These are phyloP conservation scores for Turritopsis dohrnii DNA, from an alignment of 30 jellyfish, hydroid and myxozoan genomes.

Conservation along the genomic window DNA sequence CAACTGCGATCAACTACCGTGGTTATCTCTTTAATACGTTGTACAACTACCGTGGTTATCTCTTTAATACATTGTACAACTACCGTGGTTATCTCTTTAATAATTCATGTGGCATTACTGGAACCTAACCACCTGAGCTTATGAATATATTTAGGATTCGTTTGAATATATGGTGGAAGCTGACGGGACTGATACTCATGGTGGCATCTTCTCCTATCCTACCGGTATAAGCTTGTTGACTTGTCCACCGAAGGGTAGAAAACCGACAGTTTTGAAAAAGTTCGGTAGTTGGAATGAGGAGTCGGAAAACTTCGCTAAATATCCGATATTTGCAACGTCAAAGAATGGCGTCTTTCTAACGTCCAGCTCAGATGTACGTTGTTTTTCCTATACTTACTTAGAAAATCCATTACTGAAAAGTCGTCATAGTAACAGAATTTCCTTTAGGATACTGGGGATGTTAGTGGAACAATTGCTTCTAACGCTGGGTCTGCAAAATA, in stretches of 20 bases:
- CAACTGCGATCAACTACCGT: no score
- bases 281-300: constrained; percentile 72
- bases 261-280: constrained; percentile 51
- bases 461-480: not conserved
- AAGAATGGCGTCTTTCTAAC: constrained; percentile 44
- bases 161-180: constrained; percentile 89
- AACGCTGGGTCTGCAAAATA: constrained; percentile 11
- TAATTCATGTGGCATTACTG: no score
- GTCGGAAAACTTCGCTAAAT: constrained; percentile 41
- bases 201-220: constrained; percentile 73
- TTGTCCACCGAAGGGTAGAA: constrained; percentile 35
- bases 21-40: no score
- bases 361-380: constrained; percentile 52
- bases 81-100: no score
- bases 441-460: constrained; percentile 5
- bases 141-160: constrained; percentile 32
- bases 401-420: no score
- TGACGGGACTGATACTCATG: constrained; percentile 49
- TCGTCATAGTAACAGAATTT: not conserved
- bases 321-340: constrained; percentile 38
- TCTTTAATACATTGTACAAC: no score
- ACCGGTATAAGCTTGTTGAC: constrained; percentile 28
- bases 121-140: no score
- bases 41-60: no score
- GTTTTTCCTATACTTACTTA: no score